These are phyloP conservation scores for Seriola dumerili DNA, from an alignment of 2,113 vertebrate genomes.

Conservation along the genomic window DNA sequence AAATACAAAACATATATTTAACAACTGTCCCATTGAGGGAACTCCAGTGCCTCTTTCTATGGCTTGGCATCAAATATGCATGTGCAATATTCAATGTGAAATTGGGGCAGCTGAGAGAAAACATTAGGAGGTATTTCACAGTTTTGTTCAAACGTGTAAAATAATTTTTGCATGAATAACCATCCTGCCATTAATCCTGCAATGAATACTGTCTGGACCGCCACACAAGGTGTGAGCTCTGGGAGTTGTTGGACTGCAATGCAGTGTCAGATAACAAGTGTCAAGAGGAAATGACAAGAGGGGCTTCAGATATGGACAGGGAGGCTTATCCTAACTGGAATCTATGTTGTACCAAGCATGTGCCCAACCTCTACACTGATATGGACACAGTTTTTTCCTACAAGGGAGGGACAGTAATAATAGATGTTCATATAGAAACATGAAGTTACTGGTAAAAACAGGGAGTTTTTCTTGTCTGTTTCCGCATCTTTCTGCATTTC, in stretches of 20 bases:
- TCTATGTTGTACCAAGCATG: conserved; percentile 66
- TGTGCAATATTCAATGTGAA: conserved; percentile 1
- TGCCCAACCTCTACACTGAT: conserved; percentile 47
- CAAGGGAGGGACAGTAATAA: background rate
- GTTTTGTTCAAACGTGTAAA: conserved; percentile 32
- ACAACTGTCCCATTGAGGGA: background rate
- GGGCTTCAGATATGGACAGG: conserved; percentile 41
- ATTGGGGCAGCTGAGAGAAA: background rate
- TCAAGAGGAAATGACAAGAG: conserved; percentile 65
- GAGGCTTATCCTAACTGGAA: conserved; percentile 63
- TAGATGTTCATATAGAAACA: conserved; percentile 5
- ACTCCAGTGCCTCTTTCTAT: background rate
- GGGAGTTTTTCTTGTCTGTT: conserved; percentile 21
- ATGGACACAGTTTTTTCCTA: conserved; percentile 26
- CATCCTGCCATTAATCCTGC: conserved; percentile 38
- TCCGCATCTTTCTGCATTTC: conserved; percentile 16
- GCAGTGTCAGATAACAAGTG: conserved; percentile 65
- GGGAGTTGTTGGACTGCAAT: conserved; percentile 52
- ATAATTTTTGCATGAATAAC: conserved; percentile 38
- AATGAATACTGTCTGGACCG: conserved; percentile 36
- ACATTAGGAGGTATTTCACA: conserved; percentile 34
- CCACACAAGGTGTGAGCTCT: conserved; percentile 19
- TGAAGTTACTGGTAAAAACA: background rate
- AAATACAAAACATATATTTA: background rate
- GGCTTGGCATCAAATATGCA: conserved; percentile 5